phyloP scores from a whole-genome alignment of 2,113 vertebrate genomes.

The Stigmatopora argus region DNA sequence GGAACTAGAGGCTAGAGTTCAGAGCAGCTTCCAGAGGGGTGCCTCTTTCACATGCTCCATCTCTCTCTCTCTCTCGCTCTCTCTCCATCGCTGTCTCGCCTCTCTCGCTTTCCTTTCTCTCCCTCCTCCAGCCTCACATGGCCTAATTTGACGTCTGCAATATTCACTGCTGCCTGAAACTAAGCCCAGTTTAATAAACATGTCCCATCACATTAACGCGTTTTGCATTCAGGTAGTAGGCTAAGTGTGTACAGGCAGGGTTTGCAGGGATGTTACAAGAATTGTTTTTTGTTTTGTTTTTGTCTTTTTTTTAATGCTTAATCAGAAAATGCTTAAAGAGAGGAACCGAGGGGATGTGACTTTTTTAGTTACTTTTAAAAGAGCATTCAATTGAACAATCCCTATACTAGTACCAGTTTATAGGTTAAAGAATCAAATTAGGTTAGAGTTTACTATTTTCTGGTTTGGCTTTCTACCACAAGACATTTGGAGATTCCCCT shows the following conservation, averaged over 20 bases:
- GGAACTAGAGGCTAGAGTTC: constrained; percentile 41
- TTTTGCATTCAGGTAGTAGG: constrained; percentile 69
- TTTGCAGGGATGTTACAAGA: constrained; percentile 26
- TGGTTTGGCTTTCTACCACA: constrained; percentile 6
- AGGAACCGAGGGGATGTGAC: constrained; percentile 21
- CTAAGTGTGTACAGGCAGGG: constrained; percentile 49
- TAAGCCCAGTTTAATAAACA: constrained; percentile 72
- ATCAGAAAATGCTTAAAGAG: constrained; percentile 30
- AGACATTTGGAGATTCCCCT: background rate
- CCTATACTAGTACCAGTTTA: constrained; percentile 11
- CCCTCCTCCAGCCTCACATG: constrained; percentile 60
- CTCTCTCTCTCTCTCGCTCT: constrained; percentile 20
- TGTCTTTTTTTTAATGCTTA: background rate
- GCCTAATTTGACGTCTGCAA: constrained; percentile 73
- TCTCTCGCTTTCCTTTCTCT: constrained; percentile 27
- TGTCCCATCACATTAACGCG: constrained; percentile 70
- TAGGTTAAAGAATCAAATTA: constrained; percentile 10
- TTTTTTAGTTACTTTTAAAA: constrained; percentile 13
- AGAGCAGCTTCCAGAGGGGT: constrained; percentile 51
- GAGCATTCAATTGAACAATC: constrained; percentile 12
- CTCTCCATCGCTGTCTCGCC: constrained; percentile 25
- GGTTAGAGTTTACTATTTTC: constrained; percentile 21
- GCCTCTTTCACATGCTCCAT: constrained; percentile 22
- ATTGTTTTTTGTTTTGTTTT: constrained; percentile 26
- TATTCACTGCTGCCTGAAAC: constrained; percentile 71